phyloP scores from a whole-genome alignment of 1,140 invertebrate genomes.

The Drosophila bocki region DNA sequence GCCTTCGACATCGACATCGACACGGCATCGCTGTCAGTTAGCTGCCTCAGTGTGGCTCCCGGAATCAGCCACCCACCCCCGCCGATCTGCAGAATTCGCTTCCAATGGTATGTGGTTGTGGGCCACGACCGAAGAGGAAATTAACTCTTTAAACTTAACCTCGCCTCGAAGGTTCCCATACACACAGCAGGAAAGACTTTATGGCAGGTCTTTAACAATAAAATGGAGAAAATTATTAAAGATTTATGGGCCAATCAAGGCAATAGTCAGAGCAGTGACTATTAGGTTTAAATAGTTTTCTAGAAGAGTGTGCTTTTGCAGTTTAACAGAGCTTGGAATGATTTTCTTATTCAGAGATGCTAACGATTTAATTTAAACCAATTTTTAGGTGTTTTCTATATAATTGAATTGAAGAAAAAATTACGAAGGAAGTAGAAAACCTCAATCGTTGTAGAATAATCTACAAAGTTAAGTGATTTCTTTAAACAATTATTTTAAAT shows the following conservation, averaged over 20 bases:
- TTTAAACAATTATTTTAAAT: not conserved
- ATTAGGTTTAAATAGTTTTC: not conserved
- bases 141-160: slow-evolving; percentile 68
- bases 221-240: slow-evolving; percentile 7
- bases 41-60: slow-evolving; percentile 35
- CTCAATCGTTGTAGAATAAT: not conserved
- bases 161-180: not conserved
- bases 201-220: not conserved
- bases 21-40: slow-evolving; percentile 58
- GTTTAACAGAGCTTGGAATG: not conserved
- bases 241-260: slow-evolving; percentile 1
- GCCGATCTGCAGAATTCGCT: not conserved
- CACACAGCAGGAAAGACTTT: slow-evolving; percentile 1
- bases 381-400: not conserved
- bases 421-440: no score
- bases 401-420: no score
- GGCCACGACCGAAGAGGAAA: slow-evolving; percentile 32
- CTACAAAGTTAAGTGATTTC: not conserved
- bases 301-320: not conserved
- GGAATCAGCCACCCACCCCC: not conserved
- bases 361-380: not conserved
- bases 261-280: not conserved
- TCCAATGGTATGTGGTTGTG: slow-evolving; percentile 27
- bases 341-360: not conserved
- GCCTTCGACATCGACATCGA: slow-evolving; percentile 58